Percentiles rank a stretch among this genome's conserved stretches.
Evolutionary conservation across 2,113 vertebrate genomes (phyloP).

Genomic region (Gila orcuttii): DNA sequence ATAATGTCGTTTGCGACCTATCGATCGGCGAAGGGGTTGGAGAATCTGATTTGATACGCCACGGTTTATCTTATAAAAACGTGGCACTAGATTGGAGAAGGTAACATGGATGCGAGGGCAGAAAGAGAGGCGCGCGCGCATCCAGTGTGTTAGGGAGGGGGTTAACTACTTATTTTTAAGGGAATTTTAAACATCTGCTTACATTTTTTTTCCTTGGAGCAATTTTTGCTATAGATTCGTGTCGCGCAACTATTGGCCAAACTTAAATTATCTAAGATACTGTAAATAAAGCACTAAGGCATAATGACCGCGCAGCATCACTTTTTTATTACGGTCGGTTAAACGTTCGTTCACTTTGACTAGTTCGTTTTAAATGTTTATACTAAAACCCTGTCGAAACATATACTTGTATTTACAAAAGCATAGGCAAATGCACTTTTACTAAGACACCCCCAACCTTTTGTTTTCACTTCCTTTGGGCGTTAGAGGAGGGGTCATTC

Average conservation of each 20-base stretch:
- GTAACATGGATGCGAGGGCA: neutral
- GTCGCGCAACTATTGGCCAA: too few relatives aligned
- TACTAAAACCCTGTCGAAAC: neutral
- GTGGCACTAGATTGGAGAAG: neutral
- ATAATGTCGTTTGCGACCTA: constrained; percentile 48
- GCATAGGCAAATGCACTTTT: neutral
- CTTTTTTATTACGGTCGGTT: too few relatives aligned
- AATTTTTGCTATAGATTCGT: neutral
- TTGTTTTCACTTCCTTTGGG: constrained; percentile 13
- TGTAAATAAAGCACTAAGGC: too few relatives aligned
- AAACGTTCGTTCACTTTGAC: neutral
- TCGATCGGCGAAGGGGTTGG: constrained; percentile 49
- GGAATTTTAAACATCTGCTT: neutral
- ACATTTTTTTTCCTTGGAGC: neutral
- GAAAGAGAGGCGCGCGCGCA: neutral
- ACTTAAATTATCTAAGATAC: too few relatives aligned
- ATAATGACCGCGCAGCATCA: too few relatives aligned
- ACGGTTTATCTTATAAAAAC: neutral
- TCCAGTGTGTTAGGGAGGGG: neutral
- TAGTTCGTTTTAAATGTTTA: neutral
- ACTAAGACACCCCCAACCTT: neutral
- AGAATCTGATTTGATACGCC: constrained; percentile 38
- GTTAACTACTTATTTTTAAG: neutral
- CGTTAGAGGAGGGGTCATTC: neutral
- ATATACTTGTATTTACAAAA: neutral